phyloP scores from a whole-genome alignment of 2,888 invertebrate genomes.

The Acleris holmiana region DNA sequence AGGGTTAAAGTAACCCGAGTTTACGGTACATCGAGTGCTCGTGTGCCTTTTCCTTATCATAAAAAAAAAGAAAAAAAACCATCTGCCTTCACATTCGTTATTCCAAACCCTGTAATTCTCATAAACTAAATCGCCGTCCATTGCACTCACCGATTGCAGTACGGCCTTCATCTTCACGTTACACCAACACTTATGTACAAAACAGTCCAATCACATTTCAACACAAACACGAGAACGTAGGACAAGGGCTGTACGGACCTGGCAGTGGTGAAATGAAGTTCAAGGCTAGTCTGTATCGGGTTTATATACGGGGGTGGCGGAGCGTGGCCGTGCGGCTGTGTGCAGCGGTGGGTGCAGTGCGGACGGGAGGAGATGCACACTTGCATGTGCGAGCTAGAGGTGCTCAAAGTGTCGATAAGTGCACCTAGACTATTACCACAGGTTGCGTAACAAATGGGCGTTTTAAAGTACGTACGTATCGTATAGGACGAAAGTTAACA shows the following conservation, averaged over 20 bases:
- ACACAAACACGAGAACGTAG: conserved; percentile 33
- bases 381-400: conserved; percentile 41
- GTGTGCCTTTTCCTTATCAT: no score
- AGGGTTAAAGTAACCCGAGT: no score
- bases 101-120: no score
- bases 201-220: conserved; percentile 28
- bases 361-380: conserved; percentile 56
- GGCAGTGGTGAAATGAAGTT: conserved; percentile 78
- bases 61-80: no score
- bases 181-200: conserved; percentile 61
- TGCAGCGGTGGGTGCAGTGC: conserved; percentile 51
- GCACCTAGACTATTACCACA: neutral
- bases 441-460: no score
- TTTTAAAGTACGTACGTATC: no score
- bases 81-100: no score
- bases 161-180: conserved; percentile 66
- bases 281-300: conserved; percentile 73
- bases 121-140: no score
- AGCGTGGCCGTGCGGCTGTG: conserved; percentile 64
- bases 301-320: conserved; percentile 81
- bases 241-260: conserved; percentile 42
- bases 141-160: conserved; percentile 67
- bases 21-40: no score
- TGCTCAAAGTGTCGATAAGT: conserved; percentile 52
- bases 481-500: no score